Conservation (phyloP, 2,797 vertebrate species). For the Mareca strepera region DNA sequence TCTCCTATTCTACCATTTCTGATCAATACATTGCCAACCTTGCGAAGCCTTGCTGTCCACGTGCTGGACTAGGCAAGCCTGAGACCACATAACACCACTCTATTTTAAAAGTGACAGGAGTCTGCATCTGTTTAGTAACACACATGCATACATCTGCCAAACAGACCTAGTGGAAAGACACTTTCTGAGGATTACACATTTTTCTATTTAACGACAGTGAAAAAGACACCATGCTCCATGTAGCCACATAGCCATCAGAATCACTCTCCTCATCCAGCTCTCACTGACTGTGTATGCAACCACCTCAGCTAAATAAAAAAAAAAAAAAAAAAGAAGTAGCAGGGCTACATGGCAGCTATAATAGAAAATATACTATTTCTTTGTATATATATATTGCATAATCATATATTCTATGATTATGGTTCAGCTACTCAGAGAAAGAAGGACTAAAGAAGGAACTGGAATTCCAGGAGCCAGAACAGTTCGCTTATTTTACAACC, state of each 20-base stretch:
- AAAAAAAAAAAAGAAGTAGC: neutral
- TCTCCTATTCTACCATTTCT: neutral
- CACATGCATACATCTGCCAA: conserved; percentile 32
- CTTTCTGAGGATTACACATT: conserved; percentile 1
- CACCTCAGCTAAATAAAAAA: neutral
- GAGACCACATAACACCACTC: neutral
- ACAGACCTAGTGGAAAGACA: neutral
- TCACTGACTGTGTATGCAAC: neutral
- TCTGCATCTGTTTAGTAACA: conserved; percentile 53
- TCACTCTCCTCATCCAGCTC: neutral
- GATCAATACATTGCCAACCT: neutral
- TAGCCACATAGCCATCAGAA: neutral
- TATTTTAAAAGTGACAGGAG: conserved; percentile 32
- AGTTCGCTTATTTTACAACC: neutral
- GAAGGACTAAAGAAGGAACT: neutral
- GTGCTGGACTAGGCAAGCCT: neutral
- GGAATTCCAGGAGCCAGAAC: neutral
- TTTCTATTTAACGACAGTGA: neutral
- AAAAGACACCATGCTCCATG: neutral
- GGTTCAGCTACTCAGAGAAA: neutral
- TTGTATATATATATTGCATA: neutral
- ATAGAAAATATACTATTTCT: neutral
- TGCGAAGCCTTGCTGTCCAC: neutral
- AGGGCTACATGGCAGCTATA: neutral
- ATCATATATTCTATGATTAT: neutral